A percentile compares a stretch with the other conserved stretches of the same genome.
phyloP scores from a whole-genome alignment of 2,113 vertebrate species.

The Taxidea taxus region DNA sequence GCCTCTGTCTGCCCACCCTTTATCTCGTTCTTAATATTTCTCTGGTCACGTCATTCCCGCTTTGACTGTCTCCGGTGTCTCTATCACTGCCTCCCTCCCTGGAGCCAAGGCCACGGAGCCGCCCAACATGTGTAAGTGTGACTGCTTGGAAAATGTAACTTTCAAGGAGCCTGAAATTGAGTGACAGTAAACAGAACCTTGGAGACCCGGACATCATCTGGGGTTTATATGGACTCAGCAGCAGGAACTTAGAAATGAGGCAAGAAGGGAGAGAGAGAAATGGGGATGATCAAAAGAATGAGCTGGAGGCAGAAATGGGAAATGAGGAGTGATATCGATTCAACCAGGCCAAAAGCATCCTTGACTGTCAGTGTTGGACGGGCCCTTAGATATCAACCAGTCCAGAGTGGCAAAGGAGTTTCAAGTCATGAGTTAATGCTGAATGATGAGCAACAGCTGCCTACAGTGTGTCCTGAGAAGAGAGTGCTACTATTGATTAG shows the following conservation, averaged over 20 bases:
- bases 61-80: constrained; percentile 10
- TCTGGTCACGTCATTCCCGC: background rate
- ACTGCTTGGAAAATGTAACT: constrained; percentile 65
- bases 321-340: background rate
- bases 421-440: background rate
- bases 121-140: constrained; percentile 60
- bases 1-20: background rate
- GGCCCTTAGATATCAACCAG: constrained; percentile 24
- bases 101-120: background rate
- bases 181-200: constrained; percentile 70
- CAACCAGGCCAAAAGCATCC: background rate
- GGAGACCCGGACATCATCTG: constrained; percentile 55
- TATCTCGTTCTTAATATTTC: background rate
- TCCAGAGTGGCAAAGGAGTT: background rate
- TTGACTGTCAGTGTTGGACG: constrained; percentile 16
- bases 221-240: constrained; percentile 30
- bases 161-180: constrained; percentile 60
- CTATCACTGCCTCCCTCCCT: background rate
- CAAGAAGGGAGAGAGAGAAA: constrained; percentile 5
- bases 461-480: constrained; percentile 10
- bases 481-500: constrained; percentile 18
- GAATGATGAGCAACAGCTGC: constrained; percentile 27
- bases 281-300: background rate
- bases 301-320: constrained; percentile 18
- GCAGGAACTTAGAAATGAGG: constrained; percentile 14